Evolutionary conservation across 35 echinoderm and acorn worm genomes (phyloP).

Genomic region (Diadema setosum): DNA sequence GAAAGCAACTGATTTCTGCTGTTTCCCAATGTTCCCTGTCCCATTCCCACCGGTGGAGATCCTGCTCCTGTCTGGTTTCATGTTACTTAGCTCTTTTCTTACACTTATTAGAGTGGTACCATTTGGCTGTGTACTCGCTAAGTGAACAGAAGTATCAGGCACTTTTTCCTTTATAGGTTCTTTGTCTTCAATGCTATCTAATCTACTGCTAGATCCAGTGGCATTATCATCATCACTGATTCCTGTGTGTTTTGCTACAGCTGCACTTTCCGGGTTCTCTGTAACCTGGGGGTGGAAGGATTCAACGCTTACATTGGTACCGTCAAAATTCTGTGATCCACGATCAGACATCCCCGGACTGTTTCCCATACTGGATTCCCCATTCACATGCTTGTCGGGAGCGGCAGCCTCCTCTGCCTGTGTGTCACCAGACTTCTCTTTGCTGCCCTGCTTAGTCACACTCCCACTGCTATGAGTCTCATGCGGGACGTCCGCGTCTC

Average conservation of each 20-base stretch:
- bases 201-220: constrained; percentile 13
- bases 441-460: constrained; percentile 8
- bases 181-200: constrained; percentile 6
- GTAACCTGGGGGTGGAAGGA: neutral
- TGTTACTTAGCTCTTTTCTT: constrained; percentile 32
- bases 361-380: constrained; percentile 17
- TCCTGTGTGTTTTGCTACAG: constrained; percentile 6
- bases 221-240: constrained; percentile 1
- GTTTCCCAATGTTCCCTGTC: neutral
- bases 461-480: constrained; percentile 15
- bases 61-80: constrained; percentile 15
- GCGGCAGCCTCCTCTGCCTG: constrained; percentile 23
- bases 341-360: neutral
- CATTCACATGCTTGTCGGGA: neutral
- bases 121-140: constrained; percentile 26
- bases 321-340: neutral
- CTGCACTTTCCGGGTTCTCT: constrained; percentile 6
- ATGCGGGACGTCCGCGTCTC: constrained; percentile 6
- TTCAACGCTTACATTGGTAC: neutral
- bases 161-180: constrained; percentile 27
- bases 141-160: constrained; percentile 8
- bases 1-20: constrained; percentile 48
- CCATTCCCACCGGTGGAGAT: neutral
- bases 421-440: constrained; percentile 18
- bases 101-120: constrained; percentile 7